Conservation (phyloP, 2,797 vertebrate genomes). For the Thaleichthys pacificus region DNA sequence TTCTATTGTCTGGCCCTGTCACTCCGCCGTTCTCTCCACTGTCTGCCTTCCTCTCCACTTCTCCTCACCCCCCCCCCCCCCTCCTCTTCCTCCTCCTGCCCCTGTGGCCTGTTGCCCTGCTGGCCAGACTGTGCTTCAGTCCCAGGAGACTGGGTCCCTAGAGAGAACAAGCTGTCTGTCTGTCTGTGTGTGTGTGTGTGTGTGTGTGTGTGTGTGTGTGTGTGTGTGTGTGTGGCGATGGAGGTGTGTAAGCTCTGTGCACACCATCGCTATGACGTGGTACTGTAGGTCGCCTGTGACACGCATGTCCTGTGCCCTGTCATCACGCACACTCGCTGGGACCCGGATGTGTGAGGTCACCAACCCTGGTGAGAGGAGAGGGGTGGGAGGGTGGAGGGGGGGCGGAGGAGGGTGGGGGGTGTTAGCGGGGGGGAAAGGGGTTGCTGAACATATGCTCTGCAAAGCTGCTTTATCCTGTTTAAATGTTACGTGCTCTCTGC, state of each 20-base stretch:
- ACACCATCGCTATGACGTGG: constrained; percentile 32
- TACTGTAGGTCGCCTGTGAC: constrained; percentile 13
- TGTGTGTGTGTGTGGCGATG: too few species aligned
- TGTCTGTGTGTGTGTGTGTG: constrained; percentile 6
- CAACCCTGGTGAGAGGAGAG: neutral
- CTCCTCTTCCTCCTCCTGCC: constrained; percentile 40
- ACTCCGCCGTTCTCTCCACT: neutral
- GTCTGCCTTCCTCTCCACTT: too few species aligned
- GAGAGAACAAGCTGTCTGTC: constrained; percentile 48
- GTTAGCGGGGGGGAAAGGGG: constrained; percentile 15
- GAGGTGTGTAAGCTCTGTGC: constrained; percentile 9
- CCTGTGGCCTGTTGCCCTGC: constrained; percentile 48
- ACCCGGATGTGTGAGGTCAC: constrained; percentile 52
- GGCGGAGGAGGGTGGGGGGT: constrained; percentile 20
- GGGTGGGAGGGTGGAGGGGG: neutral
- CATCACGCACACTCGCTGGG: constrained; percentile 16
- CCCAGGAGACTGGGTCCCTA: constrained; percentile 44
- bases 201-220: constrained; percentile 11
- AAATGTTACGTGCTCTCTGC: constrained; percentile 21
- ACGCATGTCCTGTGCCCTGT: neutral
- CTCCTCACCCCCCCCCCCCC: constrained; percentile 8
- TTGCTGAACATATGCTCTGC: constrained; percentile 21
- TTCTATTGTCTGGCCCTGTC: neutral
- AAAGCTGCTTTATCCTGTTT: neutral
- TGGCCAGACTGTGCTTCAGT: constrained; percentile 39